phyloP scores from a whole-genome alignment of 1,140 invertebrate species.

The Pseudomyrmex cubaensis region DNA sequence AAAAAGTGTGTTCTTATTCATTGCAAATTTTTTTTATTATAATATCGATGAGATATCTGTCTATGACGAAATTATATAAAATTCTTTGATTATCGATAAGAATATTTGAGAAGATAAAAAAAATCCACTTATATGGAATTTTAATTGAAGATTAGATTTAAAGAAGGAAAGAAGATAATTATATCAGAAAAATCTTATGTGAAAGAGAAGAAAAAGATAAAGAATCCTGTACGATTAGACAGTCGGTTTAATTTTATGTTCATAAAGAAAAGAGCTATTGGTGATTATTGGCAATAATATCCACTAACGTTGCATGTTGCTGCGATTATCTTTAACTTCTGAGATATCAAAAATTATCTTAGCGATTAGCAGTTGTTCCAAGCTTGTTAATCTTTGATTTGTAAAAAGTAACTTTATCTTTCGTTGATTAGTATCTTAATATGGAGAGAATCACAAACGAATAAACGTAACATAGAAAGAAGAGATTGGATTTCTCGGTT shows the following conservation, averaged over 20 bases:
- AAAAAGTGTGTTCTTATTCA: too few species aligned
- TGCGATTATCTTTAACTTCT: too few species aligned
- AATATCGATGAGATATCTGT: too few species aligned
- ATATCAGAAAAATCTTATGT: too few species aligned
- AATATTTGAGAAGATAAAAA: neutral
- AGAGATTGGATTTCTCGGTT: too few species aligned
- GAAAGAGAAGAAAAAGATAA: neutral
- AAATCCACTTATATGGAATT: neutral
- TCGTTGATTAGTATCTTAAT: too few species aligned
- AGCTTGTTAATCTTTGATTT: too few species aligned
- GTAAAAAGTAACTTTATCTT: too few species aligned
- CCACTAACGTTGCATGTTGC: neutral
- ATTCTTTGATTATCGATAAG: neutral
- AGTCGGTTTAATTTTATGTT: constrained; percentile 18
- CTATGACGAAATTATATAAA: neutral
- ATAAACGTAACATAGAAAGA: too few species aligned
- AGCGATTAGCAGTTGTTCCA: too few species aligned
- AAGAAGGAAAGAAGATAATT: neutral
- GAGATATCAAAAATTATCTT: too few species aligned
- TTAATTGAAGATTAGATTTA: neutral
- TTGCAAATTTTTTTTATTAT: neutral
- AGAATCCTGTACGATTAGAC: constrained; percentile 4
- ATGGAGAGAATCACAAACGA: too few species aligned
- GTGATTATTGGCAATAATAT: constrained; percentile 35
- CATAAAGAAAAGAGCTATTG: neutral